A percentile compares a stretch with the other conserved stretches of the same genome.
Evolutionary conservation across 2,888 invertebrate genomes (phyloP).

Genomic region (Dermolepida albohirtum): DNA sequence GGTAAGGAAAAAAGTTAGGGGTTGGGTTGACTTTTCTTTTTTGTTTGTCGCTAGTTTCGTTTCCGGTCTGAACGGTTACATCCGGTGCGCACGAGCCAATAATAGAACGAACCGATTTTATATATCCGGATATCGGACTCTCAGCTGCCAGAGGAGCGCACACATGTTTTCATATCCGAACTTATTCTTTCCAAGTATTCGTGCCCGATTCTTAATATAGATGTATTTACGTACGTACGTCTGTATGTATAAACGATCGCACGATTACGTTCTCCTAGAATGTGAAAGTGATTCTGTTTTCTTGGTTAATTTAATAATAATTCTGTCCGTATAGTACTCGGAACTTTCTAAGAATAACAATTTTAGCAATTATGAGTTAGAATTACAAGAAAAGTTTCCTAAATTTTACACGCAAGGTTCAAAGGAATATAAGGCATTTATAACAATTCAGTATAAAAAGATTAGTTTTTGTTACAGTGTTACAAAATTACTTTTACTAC

Average conservation of each 20-base stretch:
- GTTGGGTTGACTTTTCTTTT: not conserved
- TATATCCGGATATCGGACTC: slow-evolving; percentile 45
- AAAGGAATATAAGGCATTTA: no score
- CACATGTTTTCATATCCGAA: no score
- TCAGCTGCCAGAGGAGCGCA: not conserved
- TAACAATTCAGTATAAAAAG: no score
- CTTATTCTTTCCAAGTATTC: no score
- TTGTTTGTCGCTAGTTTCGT: slow-evolving; percentile 22
- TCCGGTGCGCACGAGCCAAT: slow-evolving; percentile 45
- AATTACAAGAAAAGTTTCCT: no score
- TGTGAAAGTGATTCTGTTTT: slow-evolving; percentile 27
- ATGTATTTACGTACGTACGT: no score
- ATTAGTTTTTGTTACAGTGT: no score
- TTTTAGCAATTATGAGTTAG: not conserved
- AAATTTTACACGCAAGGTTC: no score
- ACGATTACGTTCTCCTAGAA: not conserved
- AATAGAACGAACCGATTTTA: slow-evolving; percentile 48
- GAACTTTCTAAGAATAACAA: slow-evolving; percentile 23
- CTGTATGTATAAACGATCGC: not conserved
- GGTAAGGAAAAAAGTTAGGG: no score
- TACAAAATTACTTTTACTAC: no score
- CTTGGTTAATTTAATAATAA: slow-evolving; percentile 18
- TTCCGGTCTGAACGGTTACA: slow-evolving; percentile 46
- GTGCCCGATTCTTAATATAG: no score
- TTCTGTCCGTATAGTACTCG: slow-evolving; percentile 2